Evolutionary conservation across 2,888 invertebrate genomes (phyloP).

Genomic region (Trichogramma dendrolimi): DNA sequence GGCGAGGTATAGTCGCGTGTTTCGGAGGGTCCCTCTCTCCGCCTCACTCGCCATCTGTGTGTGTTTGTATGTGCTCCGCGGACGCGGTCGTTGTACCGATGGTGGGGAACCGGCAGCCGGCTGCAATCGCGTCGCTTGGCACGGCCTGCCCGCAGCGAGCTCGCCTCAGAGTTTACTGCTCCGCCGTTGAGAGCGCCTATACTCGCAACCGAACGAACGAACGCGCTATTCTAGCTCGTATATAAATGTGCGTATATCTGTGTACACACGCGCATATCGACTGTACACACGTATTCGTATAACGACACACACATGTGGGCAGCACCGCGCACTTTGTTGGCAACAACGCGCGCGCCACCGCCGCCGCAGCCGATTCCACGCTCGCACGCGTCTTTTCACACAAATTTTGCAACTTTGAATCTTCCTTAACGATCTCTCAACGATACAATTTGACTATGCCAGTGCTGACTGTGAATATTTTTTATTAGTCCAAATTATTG

Average conservation of each 20-base stretch:
- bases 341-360: neutral
- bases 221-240: neutral
- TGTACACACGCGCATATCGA: neutral
- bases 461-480: too few species aligned
- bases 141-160: neutral
- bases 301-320: too few species aligned
- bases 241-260: neutral
- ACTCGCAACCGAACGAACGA: neutral
- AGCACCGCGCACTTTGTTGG: too few species aligned
- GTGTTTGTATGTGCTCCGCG: neutral
- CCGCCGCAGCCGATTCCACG: too few species aligned
- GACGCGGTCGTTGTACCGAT: neutral
- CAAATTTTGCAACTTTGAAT: too few species aligned
- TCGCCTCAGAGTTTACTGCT: constrained; percentile 24
- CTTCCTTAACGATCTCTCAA: too few species aligned
- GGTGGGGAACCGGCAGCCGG: constrained; percentile 23
- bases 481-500: too few species aligned
- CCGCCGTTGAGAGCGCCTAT: constrained; percentile 16
- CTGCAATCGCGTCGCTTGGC: neutral
- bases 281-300: too few species aligned
- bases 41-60: neutral
- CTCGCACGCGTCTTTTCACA: too few species aligned
- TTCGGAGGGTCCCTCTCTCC: neutral
- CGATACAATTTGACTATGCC: too few species aligned
- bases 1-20: too few species aligned